Base-by-base conservation (phyloP, 1,140 invertebrate species). In the Diprion similis region DNA sequence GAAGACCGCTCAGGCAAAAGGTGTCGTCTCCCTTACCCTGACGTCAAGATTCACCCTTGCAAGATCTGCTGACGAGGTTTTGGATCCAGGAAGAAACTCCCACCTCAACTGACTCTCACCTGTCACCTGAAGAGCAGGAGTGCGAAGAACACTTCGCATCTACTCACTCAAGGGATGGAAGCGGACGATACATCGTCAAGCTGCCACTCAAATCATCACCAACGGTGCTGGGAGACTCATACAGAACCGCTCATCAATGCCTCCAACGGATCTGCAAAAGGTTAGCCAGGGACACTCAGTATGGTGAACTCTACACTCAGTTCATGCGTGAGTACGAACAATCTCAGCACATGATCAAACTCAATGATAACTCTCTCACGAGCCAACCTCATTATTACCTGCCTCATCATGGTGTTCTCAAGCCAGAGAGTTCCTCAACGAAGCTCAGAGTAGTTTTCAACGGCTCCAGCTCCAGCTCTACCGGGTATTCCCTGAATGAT, bases 261-360 rank as follows among this genome's bases (percentile, higher is more conserved):
- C 68, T 73, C 8, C 66, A 74, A 19, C 45, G 69, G 18, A 71
- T 78, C 17, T 71, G 76, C 70, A 76, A 59, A 71, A 17, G 69
- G 70, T 70, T 78, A 66, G 24, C n/a, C 2, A 73, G 70, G 15
- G 47, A 81, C 46, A 66, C 73, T 10, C 51, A 69, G 4, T 77
- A 84, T 64, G 74, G 77, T 69, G 2, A 75, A 24, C 24, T 71
- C 67, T 87, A 86, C 71, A 47, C 46, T 0, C 47, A 78, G 15
- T 86, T 86, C 73, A 82, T 87, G 75, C 10, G 73, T 9, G 85
- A 87, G 75, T 87, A 87, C 70, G 70, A 82, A 68, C 6, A 37
- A 1, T 48, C 87, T 8, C 81, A 81, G 24, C 85, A 86, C 76
- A 85, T 88, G 84, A 71, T 13, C 1, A 15, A 11, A 0, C 68